Evolutionary conservation across 2,113 vertebrate species (phyloP).

Genomic region (Lepus timidus): DNA sequence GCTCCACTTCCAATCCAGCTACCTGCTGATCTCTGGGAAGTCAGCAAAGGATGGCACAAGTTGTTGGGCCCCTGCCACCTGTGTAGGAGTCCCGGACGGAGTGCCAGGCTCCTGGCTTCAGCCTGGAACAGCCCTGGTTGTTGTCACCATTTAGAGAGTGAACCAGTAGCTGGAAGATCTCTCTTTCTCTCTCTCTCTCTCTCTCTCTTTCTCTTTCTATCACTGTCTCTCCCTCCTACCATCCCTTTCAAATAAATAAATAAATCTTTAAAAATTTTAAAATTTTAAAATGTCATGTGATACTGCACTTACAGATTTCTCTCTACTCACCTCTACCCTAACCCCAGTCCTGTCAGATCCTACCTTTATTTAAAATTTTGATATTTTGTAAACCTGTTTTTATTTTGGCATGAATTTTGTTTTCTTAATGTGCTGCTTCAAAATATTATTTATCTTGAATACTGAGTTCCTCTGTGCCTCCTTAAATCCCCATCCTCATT

Average conservation of each 20-base stretch:
- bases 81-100: too few relatives aligned
- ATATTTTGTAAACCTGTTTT: neutral
- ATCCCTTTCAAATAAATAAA: too few relatives aligned
- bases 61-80: too few relatives aligned
- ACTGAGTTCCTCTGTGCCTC: neutral
- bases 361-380: conserved; percentile 10
- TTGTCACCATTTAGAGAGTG: too few relatives aligned
- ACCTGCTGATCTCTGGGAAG: too few relatives aligned
- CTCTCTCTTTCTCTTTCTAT: too few relatives aligned
- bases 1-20: too few relatives aligned
- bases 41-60: too few relatives aligned
- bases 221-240: too few relatives aligned
- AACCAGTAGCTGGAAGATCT: too few relatives aligned
- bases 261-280: neutral
- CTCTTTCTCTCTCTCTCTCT: neutral
- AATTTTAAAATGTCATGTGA: neutral
- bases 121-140: too few relatives aligned
- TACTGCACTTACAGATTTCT: neutral
- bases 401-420: neutral
- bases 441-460: neutral
- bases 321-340: neutral
- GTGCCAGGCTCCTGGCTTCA: too few relatives aligned
- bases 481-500: neutral
- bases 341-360: neutral
- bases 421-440: neutral